Conservation (phyloP, 2,888 invertebrate species). For the Bedellia somnulentella region DNA sequence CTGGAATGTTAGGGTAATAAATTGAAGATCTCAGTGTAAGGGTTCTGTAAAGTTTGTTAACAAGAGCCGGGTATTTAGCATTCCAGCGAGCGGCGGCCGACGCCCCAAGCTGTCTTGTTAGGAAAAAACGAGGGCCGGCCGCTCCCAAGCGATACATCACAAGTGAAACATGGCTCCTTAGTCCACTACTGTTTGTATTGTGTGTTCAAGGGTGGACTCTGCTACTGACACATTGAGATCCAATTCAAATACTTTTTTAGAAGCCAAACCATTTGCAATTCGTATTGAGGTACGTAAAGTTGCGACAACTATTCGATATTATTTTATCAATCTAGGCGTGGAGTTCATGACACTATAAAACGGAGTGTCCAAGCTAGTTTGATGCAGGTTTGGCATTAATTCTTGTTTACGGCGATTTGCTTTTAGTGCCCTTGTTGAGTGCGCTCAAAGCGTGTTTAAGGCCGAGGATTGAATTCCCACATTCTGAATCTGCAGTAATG, state of each 20-base stretch:
- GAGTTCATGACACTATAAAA: slow-evolving; percentile 47
- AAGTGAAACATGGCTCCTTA: slow-evolving; percentile 21
- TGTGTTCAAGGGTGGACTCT: slow-evolving; percentile 1
- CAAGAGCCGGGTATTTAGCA: slow-evolving; percentile 28
- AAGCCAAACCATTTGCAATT: too few relatives aligned
- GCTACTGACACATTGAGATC: slow-evolving; percentile 1
- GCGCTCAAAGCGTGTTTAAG: slow-evolving; percentile 16
- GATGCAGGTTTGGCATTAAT: slow-evolving; percentile 50
- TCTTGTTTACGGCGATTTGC: slow-evolving; percentile 55
- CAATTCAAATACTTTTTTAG: slow-evolving; percentile 28
- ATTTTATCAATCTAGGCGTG: too few relatives aligned
- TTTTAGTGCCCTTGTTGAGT: slow-evolving; percentile 39
- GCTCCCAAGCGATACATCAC: slow-evolving; percentile 24
- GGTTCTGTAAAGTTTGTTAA: slow-evolving; percentile 15
- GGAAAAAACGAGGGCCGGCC: slow-evolving; percentile 19
- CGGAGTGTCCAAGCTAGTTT: slow-evolving; percentile 48
- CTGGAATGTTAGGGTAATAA: too few relatives aligned
- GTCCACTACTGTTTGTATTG: neutral
- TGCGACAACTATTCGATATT: too few relatives aligned
- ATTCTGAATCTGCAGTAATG: too few relatives aligned
- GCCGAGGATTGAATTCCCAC: too few relatives aligned
- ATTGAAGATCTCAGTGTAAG: too few relatives aligned
- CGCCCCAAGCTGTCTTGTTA: slow-evolving; percentile 24
- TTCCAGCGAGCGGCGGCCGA: slow-evolving; percentile 19
- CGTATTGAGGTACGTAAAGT: too few relatives aligned